phyloP scores from a whole-genome alignment of 2,888 invertebrate species.

The Bombylius discolor region DNA sequence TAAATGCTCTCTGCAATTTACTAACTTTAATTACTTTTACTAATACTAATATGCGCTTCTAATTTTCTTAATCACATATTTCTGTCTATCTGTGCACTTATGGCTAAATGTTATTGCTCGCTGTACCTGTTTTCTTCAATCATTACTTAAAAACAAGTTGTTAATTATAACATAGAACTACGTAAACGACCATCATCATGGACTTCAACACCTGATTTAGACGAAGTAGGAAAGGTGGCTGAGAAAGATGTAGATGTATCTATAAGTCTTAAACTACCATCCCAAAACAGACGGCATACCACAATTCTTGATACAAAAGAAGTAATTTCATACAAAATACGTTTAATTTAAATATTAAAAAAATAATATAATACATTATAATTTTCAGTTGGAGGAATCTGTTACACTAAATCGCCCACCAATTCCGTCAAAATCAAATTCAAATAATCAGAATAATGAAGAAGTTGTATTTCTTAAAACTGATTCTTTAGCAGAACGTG shows the following conservation, averaged over 20 bases:
- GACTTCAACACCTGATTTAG: slow-evolving; percentile 74
- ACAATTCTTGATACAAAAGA: slow-evolving; percentile 37
- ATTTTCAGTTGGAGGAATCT: slow-evolving; percentile 30
- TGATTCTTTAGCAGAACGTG: slow-evolving; percentile 55
- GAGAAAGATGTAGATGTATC: slow-evolving; percentile 48
- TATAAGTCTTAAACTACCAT: slow-evolving; percentile 54
- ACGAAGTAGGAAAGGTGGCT: slow-evolving; percentile 43
- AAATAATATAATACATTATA: not conserved
- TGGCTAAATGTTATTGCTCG: not conserved
- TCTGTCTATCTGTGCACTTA: no score
- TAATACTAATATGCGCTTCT: no score
- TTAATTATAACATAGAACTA: slow-evolving; percentile 37
- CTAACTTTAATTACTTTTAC: no score
- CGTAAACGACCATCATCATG: slow-evolving; percentile 47
- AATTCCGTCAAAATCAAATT: slow-evolving; percentile 26
- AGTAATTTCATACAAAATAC: slow-evolving; percentile 16
- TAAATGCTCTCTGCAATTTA: no score
- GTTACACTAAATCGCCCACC: slow-evolving; percentile 42
- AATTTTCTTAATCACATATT: no score
- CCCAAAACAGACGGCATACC: slow-evolving; percentile 49
- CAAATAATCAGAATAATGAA: not conserved
- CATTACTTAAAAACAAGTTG: slow-evolving; percentile 21
- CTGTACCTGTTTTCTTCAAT: not conserved
- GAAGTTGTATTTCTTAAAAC: slow-evolving; percentile 43
- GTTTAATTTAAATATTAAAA: not conserved